Evolutionary conservation across 2,888 invertebrate genomes (phyloP).

Genomic region (Nephrotoma appendiculata): DNA sequence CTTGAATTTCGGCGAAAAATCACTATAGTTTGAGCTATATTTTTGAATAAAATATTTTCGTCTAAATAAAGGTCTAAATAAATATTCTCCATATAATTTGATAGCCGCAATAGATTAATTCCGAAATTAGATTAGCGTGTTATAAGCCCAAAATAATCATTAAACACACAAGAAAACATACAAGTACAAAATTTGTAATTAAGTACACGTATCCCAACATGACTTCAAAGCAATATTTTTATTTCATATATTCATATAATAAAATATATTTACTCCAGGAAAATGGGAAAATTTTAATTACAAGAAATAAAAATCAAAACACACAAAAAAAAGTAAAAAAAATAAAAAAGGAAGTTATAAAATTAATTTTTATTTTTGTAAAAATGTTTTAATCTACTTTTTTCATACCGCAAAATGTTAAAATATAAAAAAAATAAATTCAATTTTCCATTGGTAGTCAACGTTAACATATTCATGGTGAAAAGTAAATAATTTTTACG

Average conservation of each 20-base stretch:
- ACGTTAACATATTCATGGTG: background rate
- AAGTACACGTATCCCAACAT: background rate
- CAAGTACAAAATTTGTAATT: background rate
- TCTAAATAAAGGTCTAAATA: too few species aligned
- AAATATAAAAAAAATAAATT: background rate
- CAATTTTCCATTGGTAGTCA: background rate
- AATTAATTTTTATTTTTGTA: background rate
- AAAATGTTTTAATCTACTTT: background rate
- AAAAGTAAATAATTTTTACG: background rate
- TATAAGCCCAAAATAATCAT: too few species aligned
- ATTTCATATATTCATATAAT: background rate
- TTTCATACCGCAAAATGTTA: background rate
- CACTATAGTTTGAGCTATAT: too few species aligned
- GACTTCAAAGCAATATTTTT: background rate
- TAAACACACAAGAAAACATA: too few species aligned
- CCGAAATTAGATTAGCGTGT: too few species aligned
- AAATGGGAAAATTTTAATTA: background rate
- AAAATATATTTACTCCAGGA: background rate
- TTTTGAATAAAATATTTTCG: too few species aligned
- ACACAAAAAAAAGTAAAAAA: background rate
- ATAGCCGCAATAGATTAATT: too few species aligned
- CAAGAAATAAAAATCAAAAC: background rate
- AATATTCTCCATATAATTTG: too few species aligned
- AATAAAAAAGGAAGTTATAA: background rate
- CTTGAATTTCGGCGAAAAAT: too few species aligned